phyloP scores from a whole-genome alignment of 2,888 invertebrate genomes.

The Isotomurus palustris region DNA sequence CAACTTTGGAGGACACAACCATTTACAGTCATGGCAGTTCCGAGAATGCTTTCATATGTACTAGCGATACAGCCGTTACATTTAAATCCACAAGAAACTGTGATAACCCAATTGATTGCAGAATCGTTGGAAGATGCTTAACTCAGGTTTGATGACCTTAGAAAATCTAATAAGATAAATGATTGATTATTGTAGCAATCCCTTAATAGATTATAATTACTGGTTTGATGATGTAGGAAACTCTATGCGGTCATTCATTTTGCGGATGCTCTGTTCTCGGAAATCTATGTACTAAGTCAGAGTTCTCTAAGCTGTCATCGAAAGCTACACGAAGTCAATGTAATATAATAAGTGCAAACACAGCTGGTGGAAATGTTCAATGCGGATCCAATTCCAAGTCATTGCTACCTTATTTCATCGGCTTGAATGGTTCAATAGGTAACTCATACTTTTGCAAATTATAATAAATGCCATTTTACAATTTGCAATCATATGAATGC shows the following conservation, averaged over 20 bases:
- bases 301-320: conserved; percentile 23
- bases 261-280: conserved; percentile 25
- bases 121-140: neutral
- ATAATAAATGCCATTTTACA: no score
- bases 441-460: no score
- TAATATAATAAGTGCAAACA: conserved; percentile 14
- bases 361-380: conserved; percentile 26
- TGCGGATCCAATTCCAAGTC: conserved; percentile 20
- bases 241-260: conserved; percentile 17
- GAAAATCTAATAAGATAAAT: no score
- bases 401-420: conserved; percentile 24
- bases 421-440: conserved; percentile 17
- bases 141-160: neutral
- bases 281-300: conserved; percentile 22
- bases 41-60: conserved; percentile 24
- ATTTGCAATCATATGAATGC: no score
- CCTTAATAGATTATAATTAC: neutral
- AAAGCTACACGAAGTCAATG: conserved; percentile 19
- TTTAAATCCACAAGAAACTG: conserved; percentile 9
- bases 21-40: neutral
- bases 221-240: conserved; percentile 12
- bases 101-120: conserved; percentile 18
- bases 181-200: no score
- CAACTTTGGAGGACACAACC: no score
- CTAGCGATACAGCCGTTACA: conserved; percentile 21